phyloP scores from a whole-genome alignment of 1,140 invertebrate genomes.

The Cherax quadricarinatus region DNA sequence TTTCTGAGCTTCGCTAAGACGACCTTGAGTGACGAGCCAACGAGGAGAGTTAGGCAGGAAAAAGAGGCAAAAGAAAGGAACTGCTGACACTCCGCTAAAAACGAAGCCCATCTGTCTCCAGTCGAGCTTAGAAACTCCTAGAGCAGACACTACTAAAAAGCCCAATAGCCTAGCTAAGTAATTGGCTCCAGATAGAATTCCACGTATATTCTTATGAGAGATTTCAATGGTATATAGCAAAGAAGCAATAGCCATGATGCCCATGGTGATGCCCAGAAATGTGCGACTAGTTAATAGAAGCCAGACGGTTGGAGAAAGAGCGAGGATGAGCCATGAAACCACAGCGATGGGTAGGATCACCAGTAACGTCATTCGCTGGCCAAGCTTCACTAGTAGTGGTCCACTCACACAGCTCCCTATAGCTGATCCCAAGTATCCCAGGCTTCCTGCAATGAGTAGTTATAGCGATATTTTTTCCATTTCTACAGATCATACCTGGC shows the following conservation, averaged over 20 bases:
- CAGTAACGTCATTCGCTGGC: background rate
- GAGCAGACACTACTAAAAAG: background rate
- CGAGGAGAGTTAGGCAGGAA: slow-evolving; percentile 37
- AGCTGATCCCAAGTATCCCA: background rate
- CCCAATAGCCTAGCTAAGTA: background rate
- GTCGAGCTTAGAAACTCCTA: background rate
- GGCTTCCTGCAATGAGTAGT: background rate
- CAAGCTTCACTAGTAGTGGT: background rate
- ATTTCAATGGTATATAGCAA: slow-evolving; percentile 19
- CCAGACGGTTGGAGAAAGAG: background rate
- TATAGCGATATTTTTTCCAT: too few relatives aligned
- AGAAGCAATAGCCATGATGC: background rate
- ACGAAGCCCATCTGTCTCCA: slow-evolving; percentile 39
- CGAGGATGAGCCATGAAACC: background rate
- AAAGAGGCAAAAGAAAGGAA: background rate
- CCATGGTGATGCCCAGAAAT: background rate
- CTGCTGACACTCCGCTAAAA: background rate
- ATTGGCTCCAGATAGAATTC: background rate
- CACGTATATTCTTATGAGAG: slow-evolving; percentile 18
- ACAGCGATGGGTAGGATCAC: background rate
- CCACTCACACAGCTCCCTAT: background rate
- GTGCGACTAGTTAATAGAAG: background rate
- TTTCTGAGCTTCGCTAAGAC: slow-evolving; percentile 17
- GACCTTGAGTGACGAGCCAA: slow-evolving; percentile 37
- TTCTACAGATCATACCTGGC: too few relatives aligned